Conservation (phyloP, 1,140 invertebrate species). For the Cherax destructor region DNA sequence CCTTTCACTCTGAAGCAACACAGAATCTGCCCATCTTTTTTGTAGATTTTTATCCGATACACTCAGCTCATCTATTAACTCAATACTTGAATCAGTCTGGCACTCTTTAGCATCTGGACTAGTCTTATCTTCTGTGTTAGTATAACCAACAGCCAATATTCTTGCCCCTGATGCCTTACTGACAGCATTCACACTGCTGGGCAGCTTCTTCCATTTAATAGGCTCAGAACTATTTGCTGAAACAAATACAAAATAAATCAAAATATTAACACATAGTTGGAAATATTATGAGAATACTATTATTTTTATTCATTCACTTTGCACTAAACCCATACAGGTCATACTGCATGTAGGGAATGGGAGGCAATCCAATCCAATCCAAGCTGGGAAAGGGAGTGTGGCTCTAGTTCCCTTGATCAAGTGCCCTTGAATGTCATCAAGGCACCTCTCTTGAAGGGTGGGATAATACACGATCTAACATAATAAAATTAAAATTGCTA, state of each 20-base stretch:
- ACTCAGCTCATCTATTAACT: neutral
- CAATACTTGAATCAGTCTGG: neutral
- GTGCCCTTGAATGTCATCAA: no score
- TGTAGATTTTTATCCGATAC: neutral
- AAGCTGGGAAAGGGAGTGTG: no score
- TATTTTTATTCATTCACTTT: no score
- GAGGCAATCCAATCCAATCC: no score
- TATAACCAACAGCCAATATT: constrained; percentile 28
- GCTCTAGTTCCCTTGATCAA: no score
- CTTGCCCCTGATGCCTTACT: constrained; percentile 21
- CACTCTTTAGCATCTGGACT: neutral
- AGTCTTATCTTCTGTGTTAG: neutral
- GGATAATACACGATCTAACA: no score
- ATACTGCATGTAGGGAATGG: no score
- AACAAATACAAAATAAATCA: neutral
- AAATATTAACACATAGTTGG: neutral
- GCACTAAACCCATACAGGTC: no score
- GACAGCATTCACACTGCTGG: constrained; percentile 35
- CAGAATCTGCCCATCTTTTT: constrained; percentile 34
- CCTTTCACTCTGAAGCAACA: constrained; percentile 3
- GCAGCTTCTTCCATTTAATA: constrained; percentile 55
- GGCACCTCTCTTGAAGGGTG: no score
- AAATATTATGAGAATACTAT: no score
- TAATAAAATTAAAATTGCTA: no score
- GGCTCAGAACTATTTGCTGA: neutral